A percentile compares a stretch with the other conserved stretches of the same genome.
Conservation (phyloP, 2,888 invertebrate genomes). For the Athalia cordata region DNA sequence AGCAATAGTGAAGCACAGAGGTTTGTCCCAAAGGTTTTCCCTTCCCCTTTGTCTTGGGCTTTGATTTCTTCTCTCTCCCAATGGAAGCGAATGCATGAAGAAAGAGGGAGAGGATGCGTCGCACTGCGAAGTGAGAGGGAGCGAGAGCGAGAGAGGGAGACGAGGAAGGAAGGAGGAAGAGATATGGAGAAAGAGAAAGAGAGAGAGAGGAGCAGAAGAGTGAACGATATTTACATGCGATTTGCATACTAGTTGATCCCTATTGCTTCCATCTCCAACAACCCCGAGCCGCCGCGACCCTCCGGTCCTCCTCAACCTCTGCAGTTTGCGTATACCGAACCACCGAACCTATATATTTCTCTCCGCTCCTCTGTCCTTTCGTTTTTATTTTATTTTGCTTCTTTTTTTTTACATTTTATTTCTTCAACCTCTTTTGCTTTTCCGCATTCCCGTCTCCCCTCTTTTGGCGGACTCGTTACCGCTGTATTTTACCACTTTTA, state of each 20-base stretch:
- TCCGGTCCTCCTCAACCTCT: conserved; percentile 57
- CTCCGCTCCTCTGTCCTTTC: conserved; percentile 58
- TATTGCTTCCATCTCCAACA: conserved; percentile 73
- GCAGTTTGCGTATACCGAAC: conserved; percentile 29
- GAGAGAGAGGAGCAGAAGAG: conserved; percentile 63
- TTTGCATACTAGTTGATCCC: conserved; percentile 75
- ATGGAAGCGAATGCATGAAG: conserved; percentile 50
- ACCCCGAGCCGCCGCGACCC: conserved; percentile 67
- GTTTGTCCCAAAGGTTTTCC: conserved; percentile 64
- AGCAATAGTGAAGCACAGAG: conserved; percentile 52
- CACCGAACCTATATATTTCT: conserved; percentile 32
- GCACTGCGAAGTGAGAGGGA: conserved; percentile 39
- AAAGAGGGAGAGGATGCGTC: conserved; percentile 50
- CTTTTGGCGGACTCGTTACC: conserved; percentile 30
- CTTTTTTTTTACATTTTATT: conserved; percentile 48
- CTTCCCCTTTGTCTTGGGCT: conserved; percentile 68
- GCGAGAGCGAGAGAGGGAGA: conserved; percentile 52
- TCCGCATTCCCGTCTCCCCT: conserved; percentile 49
- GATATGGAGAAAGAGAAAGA: conserved; percentile 22
- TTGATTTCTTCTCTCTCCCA: conserved; percentile 70
- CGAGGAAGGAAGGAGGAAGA: conserved; percentile 25
- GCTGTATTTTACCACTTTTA: conserved; percentile 42
- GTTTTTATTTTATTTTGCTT: conserved; percentile 48
- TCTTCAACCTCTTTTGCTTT: conserved; percentile 46
- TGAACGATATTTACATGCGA: conserved; percentile 74